A percentile compares a stretch with the other conserved stretches of the same genome.
Conservation (phyloP, 1,140 invertebrate genomes). For the Cephus cinctus region DNA sequence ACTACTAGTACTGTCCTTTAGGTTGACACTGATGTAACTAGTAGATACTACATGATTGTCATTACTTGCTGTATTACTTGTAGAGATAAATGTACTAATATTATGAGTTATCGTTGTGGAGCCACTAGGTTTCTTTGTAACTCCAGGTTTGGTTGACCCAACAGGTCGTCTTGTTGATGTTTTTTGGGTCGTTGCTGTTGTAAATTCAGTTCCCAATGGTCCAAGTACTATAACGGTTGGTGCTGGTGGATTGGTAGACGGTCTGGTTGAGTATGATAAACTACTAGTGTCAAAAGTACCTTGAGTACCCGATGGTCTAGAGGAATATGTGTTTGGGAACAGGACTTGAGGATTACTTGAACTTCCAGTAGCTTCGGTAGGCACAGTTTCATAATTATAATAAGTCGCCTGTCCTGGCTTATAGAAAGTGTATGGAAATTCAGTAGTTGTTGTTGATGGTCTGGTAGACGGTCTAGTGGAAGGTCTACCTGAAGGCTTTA, state of each 20-base stretch:
- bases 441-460: slow-evolving; percentile 29
- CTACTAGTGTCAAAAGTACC: slow-evolving; percentile 24
- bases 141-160: slow-evolving; percentile 23
- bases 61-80: slow-evolving; percentile 23
- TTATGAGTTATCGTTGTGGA: slow-evolving; percentile 52
- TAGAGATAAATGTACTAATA: slow-evolving; percentile 49
- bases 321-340: slow-evolving; percentile 13
- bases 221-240: slow-evolving; percentile 73
- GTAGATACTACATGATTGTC: slow-evolving; percentile 47
- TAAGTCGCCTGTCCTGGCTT: slow-evolving; percentile 40
- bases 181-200: slow-evolving; percentile 50
- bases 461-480: slow-evolving; percentile 19
- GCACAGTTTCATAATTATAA: slow-evolving; percentile 43
- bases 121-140: slow-evolving; percentile 40
- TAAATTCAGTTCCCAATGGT: slow-evolving; percentile 51
- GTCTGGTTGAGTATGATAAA: slow-evolving; percentile 36
- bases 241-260: slow-evolving; percentile 58
- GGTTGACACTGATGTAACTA: slow-evolving; percentile 49
- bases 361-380: slow-evolving; percentile 7
- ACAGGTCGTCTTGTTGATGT: slow-evolving; percentile 34
- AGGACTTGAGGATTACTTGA: slow-evolving; percentile 10
- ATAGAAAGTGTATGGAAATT: slow-evolving; percentile 42
- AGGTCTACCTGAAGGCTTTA: slow-evolving; percentile 26
- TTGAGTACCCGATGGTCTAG: slow-evolving; percentile 13
- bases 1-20: slow-evolving; percentile 41